phyloP scores from a whole-genome alignment of 2,113 vertebrate species.

The Physeter macrocephalus region DNA sequence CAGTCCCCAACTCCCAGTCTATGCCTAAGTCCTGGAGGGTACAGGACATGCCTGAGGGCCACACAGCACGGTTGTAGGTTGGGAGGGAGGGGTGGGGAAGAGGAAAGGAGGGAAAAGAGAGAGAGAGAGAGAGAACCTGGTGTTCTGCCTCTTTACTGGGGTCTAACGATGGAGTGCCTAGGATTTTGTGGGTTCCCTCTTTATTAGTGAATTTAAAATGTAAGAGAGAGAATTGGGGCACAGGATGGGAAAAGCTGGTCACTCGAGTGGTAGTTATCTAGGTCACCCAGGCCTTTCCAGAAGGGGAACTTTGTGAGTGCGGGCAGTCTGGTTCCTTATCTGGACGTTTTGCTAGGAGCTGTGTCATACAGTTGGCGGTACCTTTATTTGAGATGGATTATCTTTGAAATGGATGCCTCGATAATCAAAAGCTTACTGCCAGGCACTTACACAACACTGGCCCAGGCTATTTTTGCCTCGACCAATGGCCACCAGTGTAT shows the following conservation, averaged over 20 bases:
- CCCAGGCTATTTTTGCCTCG: not conserved
- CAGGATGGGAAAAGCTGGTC: not conserved
- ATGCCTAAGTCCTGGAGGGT: not conserved
- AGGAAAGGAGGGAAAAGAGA: not conserved
- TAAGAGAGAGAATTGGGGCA: not conserved
- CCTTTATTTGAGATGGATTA: not conserved
- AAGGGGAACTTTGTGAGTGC: not conserved
- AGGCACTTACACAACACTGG: not conserved
- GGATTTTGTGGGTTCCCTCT: not conserved
- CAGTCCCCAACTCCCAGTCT: not conserved
- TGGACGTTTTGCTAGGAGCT: not conserved
- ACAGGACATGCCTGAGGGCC: rapidly evolving
- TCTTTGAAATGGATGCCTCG: not conserved
- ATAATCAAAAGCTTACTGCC: not conserved
- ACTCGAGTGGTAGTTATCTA: not conserved
- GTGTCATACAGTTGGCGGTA: not conserved
- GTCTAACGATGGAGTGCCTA: not conserved
- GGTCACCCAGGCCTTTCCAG: not conserved
- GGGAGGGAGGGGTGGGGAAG: not conserved
- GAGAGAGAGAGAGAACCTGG: not conserved
- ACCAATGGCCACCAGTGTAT: not conserved
- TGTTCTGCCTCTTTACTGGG: not conserved
- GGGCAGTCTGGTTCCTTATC: not conserved
- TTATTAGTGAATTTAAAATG: not conserved
- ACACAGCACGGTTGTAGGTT: not conserved